A percentile compares a stretch with the other conserved stretches of the same genome.
Evolutionary conservation across 2,888 invertebrate species (phyloP).

Genomic region (Tinea trinotella): DNA sequence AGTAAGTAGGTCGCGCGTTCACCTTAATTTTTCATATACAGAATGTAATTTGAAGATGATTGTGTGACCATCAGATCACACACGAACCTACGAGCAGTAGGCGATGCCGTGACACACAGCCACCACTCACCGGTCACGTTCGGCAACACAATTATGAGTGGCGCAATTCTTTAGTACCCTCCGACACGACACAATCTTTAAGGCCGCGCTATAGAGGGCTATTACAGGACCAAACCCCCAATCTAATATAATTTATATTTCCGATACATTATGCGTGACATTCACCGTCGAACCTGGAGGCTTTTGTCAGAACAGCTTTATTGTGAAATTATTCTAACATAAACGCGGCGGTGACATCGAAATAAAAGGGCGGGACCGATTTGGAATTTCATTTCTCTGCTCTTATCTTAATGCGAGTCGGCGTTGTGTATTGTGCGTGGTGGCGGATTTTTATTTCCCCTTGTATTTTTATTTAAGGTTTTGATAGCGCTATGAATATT

Average conservation of each 20-base stretch:
- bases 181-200: slow-evolving; percentile 43
- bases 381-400: slow-evolving; percentile 42
- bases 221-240: slow-evolving; percentile 41
- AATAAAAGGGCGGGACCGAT: slow-evolving; percentile 39
- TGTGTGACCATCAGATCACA: not conserved
- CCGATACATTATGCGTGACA: slow-evolving; percentile 50
- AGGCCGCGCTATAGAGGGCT: slow-evolving; percentile 24
- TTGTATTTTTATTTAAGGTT: slow-evolving; percentile 30
- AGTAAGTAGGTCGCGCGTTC: not conserved
- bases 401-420: slow-evolving; percentile 43
- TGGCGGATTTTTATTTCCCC: slow-evolving; percentile 25
- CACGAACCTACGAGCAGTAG: slow-evolving; percentile 6
- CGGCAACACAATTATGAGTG: slow-evolving; percentile 47
- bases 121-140: slow-evolving; percentile 41
- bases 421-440: slow-evolving; percentile 30
- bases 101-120: slow-evolving; percentile 38
- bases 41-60: slow-evolving; percentile 2
- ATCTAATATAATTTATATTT: slow-evolving; percentile 58
- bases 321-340: slow-evolving; percentile 37
- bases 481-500: slow-evolving; percentile 21
- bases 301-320: slow-evolving; percentile 42
- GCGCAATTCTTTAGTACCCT: slow-evolving; percentile 50
- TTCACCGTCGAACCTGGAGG: slow-evolving; percentile 34
- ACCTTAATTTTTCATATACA: not conserved
- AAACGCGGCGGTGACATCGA: slow-evolving; percentile 35